Evolutionary conservation across 2,113 vertebrate genomes (phyloP).

Genomic region (Parotia lawesii): DNA sequence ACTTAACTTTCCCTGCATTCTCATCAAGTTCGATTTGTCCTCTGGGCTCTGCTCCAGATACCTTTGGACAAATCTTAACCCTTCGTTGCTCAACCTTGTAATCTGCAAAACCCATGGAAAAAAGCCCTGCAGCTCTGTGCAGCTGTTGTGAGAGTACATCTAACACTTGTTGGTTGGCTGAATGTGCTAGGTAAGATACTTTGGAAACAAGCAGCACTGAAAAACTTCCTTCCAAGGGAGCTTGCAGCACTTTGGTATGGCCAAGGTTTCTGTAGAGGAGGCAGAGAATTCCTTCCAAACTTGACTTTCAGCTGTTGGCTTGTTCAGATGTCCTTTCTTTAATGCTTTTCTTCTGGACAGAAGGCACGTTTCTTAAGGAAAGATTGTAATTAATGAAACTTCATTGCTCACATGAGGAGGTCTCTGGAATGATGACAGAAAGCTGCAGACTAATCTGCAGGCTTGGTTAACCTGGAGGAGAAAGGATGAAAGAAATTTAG

Average conservation of each 20-base stretch:
- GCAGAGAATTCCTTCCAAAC: neutral
- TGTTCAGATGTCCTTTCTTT: neutral
- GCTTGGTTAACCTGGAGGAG: neutral
- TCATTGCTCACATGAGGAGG: neutral
- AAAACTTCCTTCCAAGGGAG: neutral
- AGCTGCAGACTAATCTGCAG: neutral
- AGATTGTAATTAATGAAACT: neutral
- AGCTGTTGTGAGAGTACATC: neutral
- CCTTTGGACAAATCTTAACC: neutral
- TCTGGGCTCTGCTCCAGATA: neutral
- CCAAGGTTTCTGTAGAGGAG: neutral
- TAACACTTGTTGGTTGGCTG: neutral
- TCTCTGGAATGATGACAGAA: neutral
- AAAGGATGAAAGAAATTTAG: neutral
- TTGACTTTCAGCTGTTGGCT: neutral
- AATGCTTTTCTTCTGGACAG: neutral
- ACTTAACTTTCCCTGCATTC: neutral
- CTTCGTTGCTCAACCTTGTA: neutral
- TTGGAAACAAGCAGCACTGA: neutral
- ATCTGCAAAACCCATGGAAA: neutral
- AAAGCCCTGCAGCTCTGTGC: accelerated
- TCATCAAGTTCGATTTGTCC: neutral
- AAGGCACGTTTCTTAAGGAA: neutral
- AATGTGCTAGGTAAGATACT: neutral
- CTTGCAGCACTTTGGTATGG: neutral